phyloP scores from a whole-genome alignment of 2,113 vertebrate genomes.

The Hippolais icterina region DNA sequence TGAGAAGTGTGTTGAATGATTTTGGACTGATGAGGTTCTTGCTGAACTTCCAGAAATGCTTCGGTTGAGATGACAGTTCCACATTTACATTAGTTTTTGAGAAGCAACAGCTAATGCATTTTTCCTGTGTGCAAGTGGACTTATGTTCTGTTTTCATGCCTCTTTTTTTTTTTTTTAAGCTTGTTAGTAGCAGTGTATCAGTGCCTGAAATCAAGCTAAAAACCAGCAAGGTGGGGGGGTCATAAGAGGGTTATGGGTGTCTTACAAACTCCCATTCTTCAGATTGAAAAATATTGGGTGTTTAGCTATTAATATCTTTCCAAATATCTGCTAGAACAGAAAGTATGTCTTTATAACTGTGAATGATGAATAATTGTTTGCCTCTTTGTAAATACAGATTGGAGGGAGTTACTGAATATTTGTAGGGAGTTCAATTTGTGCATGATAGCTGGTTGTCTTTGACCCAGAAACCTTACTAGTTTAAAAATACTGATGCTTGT shows the following conservation, averaged over 20 bases:
- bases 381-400: background rate
- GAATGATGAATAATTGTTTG: background rate
- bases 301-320: background rate
- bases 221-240: background rate
- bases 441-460: background rate
- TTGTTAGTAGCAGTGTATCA: background rate
- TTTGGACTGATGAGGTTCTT: slow-evolving; percentile 1
- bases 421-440: background rate
- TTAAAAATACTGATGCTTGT: background rate
- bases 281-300: background rate
- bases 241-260: background rate
- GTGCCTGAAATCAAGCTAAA: background rate
- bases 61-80: background rate
- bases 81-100: background rate
- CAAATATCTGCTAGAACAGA: background rate
- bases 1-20: background rate
- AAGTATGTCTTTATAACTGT: background rate
- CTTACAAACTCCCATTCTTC: background rate
- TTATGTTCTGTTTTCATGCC: background rate
- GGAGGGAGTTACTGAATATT: background rate
- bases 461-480: background rate
- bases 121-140: background rate
- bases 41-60: background rate
- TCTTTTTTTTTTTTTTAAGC: background rate
- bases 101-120: background rate